Base-by-base conservation (phyloP, 2,113 vertebrate genomes). In the Alethe castanea region DNA sequence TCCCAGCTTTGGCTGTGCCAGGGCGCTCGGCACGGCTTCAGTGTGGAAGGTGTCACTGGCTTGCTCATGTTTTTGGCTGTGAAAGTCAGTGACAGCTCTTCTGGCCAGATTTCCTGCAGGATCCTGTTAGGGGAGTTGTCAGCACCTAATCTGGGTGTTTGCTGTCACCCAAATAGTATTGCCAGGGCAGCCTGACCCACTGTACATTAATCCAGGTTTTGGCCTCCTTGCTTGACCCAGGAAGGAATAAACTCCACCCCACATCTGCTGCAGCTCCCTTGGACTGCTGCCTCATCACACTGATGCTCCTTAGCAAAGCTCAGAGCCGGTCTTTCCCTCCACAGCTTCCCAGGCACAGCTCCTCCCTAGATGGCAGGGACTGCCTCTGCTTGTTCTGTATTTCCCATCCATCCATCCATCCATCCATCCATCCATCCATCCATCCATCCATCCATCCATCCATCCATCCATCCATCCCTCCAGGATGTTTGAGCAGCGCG, bases 91-190 rank as follows among this genome's bases (percentile, higher is more conserved):
- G 85, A 77, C 64, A 80, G 79, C 57, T 90, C 66, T 79, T 84
- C 65, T 83, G 7, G 90, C 71, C 80, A 88, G 28, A 92, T 95
- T 85, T 85, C 2, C 1, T 74, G 47, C 2, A 0, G 64, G 93
- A 92, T 92, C 67, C 71, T 64, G 35, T 86, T 83, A 74, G 52
- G 62, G 62, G 67, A 94, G 81, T 79, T 96, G 81, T 94, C 94
- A 96, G 88, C 88, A 94, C 67, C 56, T 95, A 65, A 80, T 96
- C 81, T 92, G 76, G 10, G n/a, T 88, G 44, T 78, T 96, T 78
- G n/a, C 69, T 90, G 33, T 84, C 14, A 1, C 86, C 88, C 94
- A 92, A 24, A 52, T 70, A 78, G 25, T 44, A n/a, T 12, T 91
- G 88, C 91, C 94, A 97, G 86, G 42, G 59, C 86, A 92, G 92